Base-by-base conservation (phyloP, 2,797 vertebrate genomes). In the Huso huso region DNA sequence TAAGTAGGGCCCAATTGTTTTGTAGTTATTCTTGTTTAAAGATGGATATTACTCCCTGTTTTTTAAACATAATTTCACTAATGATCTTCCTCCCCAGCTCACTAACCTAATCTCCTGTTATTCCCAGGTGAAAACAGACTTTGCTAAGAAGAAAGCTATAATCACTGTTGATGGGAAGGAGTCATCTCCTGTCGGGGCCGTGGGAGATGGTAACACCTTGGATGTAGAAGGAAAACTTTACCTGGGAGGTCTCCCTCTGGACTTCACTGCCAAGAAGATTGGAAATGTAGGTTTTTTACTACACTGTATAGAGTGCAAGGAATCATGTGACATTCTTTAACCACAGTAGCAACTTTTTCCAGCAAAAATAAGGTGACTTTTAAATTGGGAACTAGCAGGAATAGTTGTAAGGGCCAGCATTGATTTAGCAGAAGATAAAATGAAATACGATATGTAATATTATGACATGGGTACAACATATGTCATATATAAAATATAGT, bases 141-240 rank as follows among this genome's bases (percentile, higher is more conserved):
- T 93, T 1, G 53, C 80, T 63, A 92, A 92, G 77, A 92, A 88
- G 68, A 88, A 79, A 13, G 84, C 90, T 51, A 76, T 80, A 0
- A 64, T 98, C 66, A 82, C 76, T 0, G 82, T 96, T 0, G 93
- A 96, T 0, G 81, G 79, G 11, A 84, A 76, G 0, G 83, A 85
- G 61, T 82, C 83, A 0, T 73, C 79, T 1, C 23, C 73, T 2
- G 82, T 82, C 66, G 68, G 73, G 1, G 66, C 83, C 1, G 84
- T 84, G 75, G 95, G 94, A 62, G 93, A 95, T 18, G 88, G 85
- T 0, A 90, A 75, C 77, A 92, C 88, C 0, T 74, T 97, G 77
- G 92, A 97, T 0, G 93, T 98, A 70, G 91, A 93, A 72, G 87
- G 84, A 12, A 90, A 82, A 65, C 68, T 98, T 1, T 96, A 93